phyloP scores from a whole-genome alignment of 2,888 invertebrate genomes.

The Gari tellinella region DNA sequence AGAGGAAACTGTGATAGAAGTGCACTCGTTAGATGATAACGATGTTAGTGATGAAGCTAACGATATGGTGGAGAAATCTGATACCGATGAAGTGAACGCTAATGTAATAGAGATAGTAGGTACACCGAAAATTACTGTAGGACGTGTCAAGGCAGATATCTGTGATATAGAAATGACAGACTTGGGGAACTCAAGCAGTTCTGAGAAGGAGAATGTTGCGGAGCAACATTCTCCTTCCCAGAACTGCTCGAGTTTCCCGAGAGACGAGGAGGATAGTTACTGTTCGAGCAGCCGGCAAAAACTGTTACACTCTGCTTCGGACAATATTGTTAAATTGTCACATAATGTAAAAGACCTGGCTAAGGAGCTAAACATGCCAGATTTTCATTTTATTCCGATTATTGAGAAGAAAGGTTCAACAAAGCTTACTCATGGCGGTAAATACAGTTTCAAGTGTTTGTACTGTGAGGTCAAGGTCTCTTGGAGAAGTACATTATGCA shows the following conservation, averaged over 20 bases:
- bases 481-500: constrained; percentile 70
- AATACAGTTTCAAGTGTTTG: constrained; percentile 74
- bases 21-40: neutral
- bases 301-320: too few relatives aligned
- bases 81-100: neutral
- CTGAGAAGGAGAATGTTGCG: too few relatives aligned
- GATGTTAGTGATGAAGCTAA: constrained; percentile 2
- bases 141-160: neutral
- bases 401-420: constrained; percentile 18
- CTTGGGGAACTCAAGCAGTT: too few relatives aligned
- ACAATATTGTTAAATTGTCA: too few relatives aligned
- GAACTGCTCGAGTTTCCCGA: too few relatives aligned
- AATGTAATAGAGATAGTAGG: neutral
- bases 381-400: constrained; percentile 51
- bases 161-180: too few relatives aligned
- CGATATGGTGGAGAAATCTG: neutral
- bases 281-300: too few relatives aligned
- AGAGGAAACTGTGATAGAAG: neutral
- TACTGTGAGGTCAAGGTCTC: constrained; percentile 72
- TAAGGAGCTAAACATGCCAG: constrained; percentile 42
- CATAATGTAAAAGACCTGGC: constrained; percentile 4
- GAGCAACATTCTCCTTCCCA: too few relatives aligned
- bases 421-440: constrained; percentile 57
- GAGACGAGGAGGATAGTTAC: too few relatives aligned
- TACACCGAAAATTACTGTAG: neutral